Evolutionary conservation across 2,888 invertebrate genomes (phyloP), one percentile per base, ranked within the genome.

Genomic region (Leptinotarsa rubiginosa): DNA sequence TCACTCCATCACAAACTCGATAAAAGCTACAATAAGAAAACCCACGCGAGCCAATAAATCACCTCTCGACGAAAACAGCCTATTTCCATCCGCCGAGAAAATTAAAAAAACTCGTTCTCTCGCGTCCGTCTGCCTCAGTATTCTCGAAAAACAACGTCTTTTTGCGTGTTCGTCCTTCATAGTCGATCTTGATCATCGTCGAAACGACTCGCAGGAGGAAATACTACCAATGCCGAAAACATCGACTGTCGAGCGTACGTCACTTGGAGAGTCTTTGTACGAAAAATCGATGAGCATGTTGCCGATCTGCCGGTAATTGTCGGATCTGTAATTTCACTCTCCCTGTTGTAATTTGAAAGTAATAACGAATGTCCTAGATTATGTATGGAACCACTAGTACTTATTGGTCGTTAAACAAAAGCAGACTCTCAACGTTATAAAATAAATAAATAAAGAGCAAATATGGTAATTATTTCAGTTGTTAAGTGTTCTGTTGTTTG

Each of bases 201-300:
- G 52, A 52, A 41, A 41, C 41, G 10, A 41, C 22, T 56, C 13
- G 56, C 20, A 22, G 15, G 56, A 56, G 56, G 56, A 56, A 56
- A 56, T 56, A 56, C 56, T 56, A 56, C 22, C 56, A 22, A 13
- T 56, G 20, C 56, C 56, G 56, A 56, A 56, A 56, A 56, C 56
- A 56, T 56, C 4, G 22, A 13, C 52, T 18, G 56, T 20, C 56
- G 56, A 56, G 20, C 12, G 18, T 52, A 52, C 18, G 18, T 18
- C 52, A 52, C n/a, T n/a, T 25, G 22, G 56, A 20, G 13, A 12
- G 20, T 56, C 56, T 56, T 56, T 22, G 56, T 56, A 22, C 16
- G 20, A 56, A 56, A 56, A 56, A 56, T 56, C 56, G 56, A 56
- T 56, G 56, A n/a, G 52, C 41, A 12, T 41, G 41, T 41, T 41